These are phyloP conservation scores for Portunus trituberculatus DNA, from an alignment of 1,140 invertebrate genomes.

Conservation along the genomic window DNA sequence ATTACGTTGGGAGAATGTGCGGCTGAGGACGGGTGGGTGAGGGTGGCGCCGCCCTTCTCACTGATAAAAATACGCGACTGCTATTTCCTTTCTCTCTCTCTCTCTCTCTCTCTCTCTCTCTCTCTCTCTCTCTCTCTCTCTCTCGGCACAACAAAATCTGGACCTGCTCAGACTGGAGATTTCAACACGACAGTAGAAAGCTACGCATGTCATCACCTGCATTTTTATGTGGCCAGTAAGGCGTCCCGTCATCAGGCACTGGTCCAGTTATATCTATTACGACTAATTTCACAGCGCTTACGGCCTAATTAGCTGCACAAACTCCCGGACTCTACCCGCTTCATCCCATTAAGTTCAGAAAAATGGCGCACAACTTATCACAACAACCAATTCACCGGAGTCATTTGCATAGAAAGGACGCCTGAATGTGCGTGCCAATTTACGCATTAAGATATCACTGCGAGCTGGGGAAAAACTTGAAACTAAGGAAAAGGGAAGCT, in stretches of 20 bases:
- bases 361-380: conserved; percentile 3
- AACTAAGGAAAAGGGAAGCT: background rate
- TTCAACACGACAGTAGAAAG: conserved; percentile 31
- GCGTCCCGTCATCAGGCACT: background rate
- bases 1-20: conserved; percentile 55
- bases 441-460: background rate
- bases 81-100: background rate
- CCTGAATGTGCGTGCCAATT: background rate
- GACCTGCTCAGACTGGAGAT: background rate
- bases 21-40: background rate
- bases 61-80: background rate
- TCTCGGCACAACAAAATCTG: background rate
- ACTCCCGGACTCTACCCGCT: background rate
- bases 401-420: background rate
- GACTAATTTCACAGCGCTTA: background rate
- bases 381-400: background rate
- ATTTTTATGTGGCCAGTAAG: background rate
- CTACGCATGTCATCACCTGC: background rate
- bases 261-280: background rate
- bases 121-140: background rate
- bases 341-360: background rate
- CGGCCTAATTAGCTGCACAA: background rate
- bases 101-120: background rate
- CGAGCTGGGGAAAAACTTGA: background rate
- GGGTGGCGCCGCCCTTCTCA: background rate